A percentile compares a stretch with the other conserved stretches of the same genome.
Conservation (phyloP, 2,797 vertebrate species). For the Florisuga fusca region DNA sequence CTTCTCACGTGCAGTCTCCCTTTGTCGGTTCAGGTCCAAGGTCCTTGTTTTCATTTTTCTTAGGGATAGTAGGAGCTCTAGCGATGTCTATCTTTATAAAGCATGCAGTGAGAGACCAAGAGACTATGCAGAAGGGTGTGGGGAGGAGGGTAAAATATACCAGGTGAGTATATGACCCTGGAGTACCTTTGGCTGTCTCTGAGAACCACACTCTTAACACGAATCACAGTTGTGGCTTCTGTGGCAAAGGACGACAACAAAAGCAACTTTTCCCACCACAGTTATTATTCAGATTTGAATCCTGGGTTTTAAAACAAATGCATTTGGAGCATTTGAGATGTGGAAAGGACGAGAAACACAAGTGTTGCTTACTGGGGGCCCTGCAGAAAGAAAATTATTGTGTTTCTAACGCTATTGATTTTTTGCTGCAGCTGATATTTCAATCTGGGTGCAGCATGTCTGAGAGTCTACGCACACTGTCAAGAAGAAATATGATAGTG, state of each 20-base stretch:
- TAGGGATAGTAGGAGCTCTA: not conserved
- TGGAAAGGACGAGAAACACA: conserved; percentile 50
- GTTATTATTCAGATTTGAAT: conserved; percentile 48
- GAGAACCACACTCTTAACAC: conserved; percentile 30
- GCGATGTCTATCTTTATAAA: conserved; percentile 50
- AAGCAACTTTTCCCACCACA: conserved; percentile 35
- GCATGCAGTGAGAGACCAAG: conserved; percentile 16
- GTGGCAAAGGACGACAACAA: conserved; percentile 48
- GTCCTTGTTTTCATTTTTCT: conserved; percentile 58
- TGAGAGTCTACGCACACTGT: conserved; percentile 86
- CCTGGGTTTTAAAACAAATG: conserved; percentile 62
- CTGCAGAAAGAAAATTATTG: conserved; percentile 84
- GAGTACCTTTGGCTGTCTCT: conserved; percentile 13
- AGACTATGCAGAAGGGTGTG: not conserved
- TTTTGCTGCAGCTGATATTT: conserved; percentile 88
- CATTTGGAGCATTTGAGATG: conserved; percentile 48
- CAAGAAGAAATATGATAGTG: conserved; percentile 90
- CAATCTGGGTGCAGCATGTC: conserved; percentile 87
- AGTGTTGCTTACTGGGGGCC: conserved; percentile 76
- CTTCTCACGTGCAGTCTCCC: not conserved
- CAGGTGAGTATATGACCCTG: conserved; percentile 10
- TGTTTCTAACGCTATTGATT: conserved; percentile 87
- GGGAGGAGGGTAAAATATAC: not conserved
- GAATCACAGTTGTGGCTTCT: conserved; percentile 63
- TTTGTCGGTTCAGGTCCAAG: not conserved